phyloP scores from a whole-genome alignment of 1,140 invertebrate species.

The Limonius californicus region DNA sequence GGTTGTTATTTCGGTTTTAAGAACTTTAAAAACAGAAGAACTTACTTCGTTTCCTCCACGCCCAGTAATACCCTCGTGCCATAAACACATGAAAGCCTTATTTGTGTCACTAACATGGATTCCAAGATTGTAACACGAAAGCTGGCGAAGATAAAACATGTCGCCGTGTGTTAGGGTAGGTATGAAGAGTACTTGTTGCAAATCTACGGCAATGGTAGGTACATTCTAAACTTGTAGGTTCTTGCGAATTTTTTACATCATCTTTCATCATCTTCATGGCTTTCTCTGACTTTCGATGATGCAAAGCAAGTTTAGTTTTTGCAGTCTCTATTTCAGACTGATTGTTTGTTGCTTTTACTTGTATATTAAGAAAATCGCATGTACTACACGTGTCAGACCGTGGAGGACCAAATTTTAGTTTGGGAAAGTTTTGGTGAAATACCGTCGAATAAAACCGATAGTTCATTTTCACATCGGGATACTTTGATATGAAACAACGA shows the following conservation, averaged over 20 bases:
- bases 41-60: constrained; percentile 17
- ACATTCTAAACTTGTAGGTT: constrained; percentile 16
- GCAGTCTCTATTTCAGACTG: not conserved
- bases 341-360: not conserved
- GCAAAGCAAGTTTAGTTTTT: constrained; percentile 16
- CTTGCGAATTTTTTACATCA: not conserved
- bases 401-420: not conserved
- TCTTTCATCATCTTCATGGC: not conserved
- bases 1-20: too few species aligned
- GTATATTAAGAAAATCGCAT: not conserved
- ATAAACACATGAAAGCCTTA: constrained; percentile 16
- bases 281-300: constrained; percentile 22
- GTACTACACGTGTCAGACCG: not conserved
- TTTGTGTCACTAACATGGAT: constrained; percentile 18
- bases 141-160: constrained; percentile 21
- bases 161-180: not conserved
- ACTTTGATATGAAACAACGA: not conserved
- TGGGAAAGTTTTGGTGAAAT: not conserved
- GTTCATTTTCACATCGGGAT: not conserved
- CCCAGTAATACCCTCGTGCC: constrained; percentile 13
- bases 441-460: not conserved
- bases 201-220: not conserved
- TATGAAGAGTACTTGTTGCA: constrained; percentile 10
- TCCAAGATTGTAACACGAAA: constrained; percentile 22
- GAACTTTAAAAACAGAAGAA: constrained; percentile 11